These are phyloP conservation scores for Sardina pilchardus DNA, from an alignment of 2,113 vertebrate species.

Conservation along the genomic window DNA sequence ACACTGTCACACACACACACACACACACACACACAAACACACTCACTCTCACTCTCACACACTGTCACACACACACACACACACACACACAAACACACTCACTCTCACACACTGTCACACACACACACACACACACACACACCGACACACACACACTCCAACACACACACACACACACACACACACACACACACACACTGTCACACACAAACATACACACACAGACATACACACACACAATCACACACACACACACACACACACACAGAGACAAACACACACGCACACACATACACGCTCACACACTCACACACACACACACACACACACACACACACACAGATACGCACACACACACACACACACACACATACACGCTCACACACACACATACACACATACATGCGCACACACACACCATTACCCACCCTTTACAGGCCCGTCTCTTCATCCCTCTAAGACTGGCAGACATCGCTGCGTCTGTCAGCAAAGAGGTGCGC, in stretches of 20 bases:
- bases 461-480: conserved; percentile 31
- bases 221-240: neutral
- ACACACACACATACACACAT: neutral
- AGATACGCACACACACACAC: no score
- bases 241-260: conserved; percentile 1
- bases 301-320: neutral
- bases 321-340: neutral
- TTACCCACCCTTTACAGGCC: neutral
- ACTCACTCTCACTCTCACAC: neutral
- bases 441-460: conserved; percentile 6
- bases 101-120: neutral
- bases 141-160: no score
- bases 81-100: neutral
- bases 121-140: neutral
- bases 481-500: conserved; percentile 38
- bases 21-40: neutral
- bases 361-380: no score
- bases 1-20: neutral
- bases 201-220: neutral
- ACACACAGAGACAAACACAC: no score
- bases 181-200: neutral
- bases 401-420: neutral
- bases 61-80: neutral
- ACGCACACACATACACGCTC: neutral
- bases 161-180: neutral